Conservation (phyloP, 2,888 invertebrate genomes). For the Aleiodes alternator region DNA sequence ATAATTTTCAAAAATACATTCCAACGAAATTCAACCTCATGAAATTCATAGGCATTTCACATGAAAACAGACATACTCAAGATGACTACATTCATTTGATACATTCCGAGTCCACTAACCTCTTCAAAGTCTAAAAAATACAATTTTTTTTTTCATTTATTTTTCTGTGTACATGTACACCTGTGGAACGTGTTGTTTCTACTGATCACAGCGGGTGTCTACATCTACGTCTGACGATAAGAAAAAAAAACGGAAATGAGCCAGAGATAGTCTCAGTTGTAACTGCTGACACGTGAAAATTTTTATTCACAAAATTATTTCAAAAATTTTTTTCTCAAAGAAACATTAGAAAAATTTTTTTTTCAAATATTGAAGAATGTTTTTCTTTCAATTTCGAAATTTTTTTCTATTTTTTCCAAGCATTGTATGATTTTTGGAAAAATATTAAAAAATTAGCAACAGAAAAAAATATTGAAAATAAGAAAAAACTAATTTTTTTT, state of each 20-base stretch:
- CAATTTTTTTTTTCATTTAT: not conserved
- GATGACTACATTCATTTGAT: constrained; percentile 9
- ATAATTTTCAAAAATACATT: not conserved
- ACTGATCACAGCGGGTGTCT: constrained; percentile 11
- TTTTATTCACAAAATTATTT: not conserved
- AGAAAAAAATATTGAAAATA: no score
- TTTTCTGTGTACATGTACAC: constrained; percentile 19
- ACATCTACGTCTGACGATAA: constrained; percentile 6
- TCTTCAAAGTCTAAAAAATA: not conserved
- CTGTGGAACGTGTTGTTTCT: constrained; percentile 25
- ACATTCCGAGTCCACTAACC: constrained; percentile 14
- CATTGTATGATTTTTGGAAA: no score
- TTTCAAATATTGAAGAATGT: not conserved
- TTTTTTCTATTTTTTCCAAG: no score
- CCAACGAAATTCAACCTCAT: not conserved
- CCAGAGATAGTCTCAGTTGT: constrained; percentile 12
- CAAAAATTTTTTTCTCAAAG: not conserved
- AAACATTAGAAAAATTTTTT: not conserved
- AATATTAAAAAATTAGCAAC: no score
- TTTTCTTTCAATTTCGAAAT: no score
- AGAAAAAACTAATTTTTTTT: no score
- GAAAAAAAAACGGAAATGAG: constrained; percentile 25
- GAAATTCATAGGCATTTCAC: not conserved
- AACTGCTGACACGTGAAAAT: constrained; percentile 35
- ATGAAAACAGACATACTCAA: not conserved